Base-by-base conservation (phyloP, 2,113 vertebrate genomes). In the Eublepharis macularius region DNA sequence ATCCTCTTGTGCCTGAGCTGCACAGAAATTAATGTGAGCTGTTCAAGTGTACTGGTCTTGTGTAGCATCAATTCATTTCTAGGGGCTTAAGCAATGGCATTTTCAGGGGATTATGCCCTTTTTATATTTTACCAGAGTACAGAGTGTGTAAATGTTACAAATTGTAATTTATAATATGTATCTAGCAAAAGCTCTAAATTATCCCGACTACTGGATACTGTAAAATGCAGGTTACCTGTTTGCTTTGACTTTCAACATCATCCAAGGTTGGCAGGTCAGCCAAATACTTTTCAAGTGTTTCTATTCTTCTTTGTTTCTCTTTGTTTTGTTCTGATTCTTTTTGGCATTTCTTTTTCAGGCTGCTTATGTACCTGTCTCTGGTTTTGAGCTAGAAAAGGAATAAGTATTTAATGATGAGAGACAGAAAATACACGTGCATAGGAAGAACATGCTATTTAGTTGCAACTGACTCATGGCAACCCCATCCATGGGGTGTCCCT, bases 251-350 rank as follows among this genome's bases (percentile, higher is more conserved):
- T 90, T 99, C 97, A 29, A 98, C 97, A 90, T 99, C 97, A 26
- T 98, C 98, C 92, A 98, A 94, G 0, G 98, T 98, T 66, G 98
- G 98, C 39, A 99, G 95, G 86, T 99, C 98, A 45, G 98, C 98
- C 60, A 99, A 95, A 45, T 99, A 99, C 88, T 98, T 99, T 94
- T 99, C 98, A 93, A 99, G 96, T 2, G 97, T 99, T 94, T 99
- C 98, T 34, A 99, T 98, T 82, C 98, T 96, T 88, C 97, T 98
- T 87, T 98, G 98, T 76, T 98, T 98, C 82, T 99, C 98, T 89
- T 97, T 97, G 87, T 97, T 98, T 94, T 98, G 97, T 80, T 99
- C 98, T 13, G 95, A 96, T 86, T 99, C 98, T 34, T 98, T 96
- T 91, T 98, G 98, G 83, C 96, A 98, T 88, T 98, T 99, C 96